Base-by-base conservation (phyloP, 2,113 vertebrate species). In the Poecilia latipinna region DNA sequence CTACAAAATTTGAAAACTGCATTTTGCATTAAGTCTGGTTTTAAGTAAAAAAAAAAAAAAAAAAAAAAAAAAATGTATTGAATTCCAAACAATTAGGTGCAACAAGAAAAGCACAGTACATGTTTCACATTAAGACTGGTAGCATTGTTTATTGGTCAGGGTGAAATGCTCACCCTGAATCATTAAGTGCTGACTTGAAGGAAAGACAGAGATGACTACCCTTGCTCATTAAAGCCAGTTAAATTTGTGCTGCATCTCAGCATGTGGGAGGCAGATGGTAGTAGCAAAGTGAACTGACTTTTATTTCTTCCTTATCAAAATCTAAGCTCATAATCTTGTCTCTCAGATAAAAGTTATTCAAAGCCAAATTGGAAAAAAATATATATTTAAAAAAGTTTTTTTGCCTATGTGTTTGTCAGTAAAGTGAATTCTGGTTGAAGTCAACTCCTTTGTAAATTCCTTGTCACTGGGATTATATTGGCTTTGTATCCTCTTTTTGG, bases 181-280 rank as follows among this genome's bases (percentile, higher is more conserved):
- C 73, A 73, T 85, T 54, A 80, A 83, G 79, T 85, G 83, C 85
- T 86, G 88, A 86, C 79, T 57, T 85, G 71, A 78, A 77, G 65
- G 74, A 61, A 82, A 89, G 70, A 42, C 62, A 51, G 31, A 62
- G 70, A 71, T 29, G 64, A 66, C 44, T 69, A 51, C 82, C 57
- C 28, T 44, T 35, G 29, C 80, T 90, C 80, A 85, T 91, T 91
- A 88, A 82, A 85, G 72, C 37, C 68, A 77, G 76, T 83, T 88
- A 68, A 89, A 80, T 67, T 72, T 77, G 67, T 75, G 72, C 63
- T 70, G 48, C 74, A 61, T 88, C 72, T 71, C 69, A 66, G 80
- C 87, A 93, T 90, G 83, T 93, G 88, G 77, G 80, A 74, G 76
- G 69, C 93, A 93, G 82, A 90, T 93, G 92, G 72, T 70, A 48